A percentile compares a stretch with the other conserved stretches of the same genome.
Conservation (phyloP, 2,888 invertebrate species). For the Drosophila prolongata region DNA sequence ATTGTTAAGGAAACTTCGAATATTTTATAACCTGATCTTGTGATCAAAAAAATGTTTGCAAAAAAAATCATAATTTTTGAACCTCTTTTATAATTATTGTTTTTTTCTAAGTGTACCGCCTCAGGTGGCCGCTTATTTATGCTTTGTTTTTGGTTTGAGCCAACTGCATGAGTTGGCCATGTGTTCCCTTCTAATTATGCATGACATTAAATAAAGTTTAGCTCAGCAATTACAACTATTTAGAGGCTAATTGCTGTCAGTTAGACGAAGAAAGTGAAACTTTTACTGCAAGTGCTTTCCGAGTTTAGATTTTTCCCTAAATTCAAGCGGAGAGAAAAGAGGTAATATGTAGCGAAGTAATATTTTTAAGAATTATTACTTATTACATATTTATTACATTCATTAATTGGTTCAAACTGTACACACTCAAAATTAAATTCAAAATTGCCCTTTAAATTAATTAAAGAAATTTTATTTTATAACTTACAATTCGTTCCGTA, state of each 20-base stretch:
- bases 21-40: too few relatives aligned
- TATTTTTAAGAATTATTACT: not conserved
- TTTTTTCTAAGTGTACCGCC: constrained; percentile 15
- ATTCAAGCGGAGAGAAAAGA: not conserved
- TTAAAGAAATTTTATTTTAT: too few relatives aligned
- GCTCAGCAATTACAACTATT: constrained; percentile 78
- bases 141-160: constrained; percentile 22
- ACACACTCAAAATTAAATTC: not conserved
- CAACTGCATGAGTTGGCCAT: not conserved
- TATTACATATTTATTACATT: too few relatives aligned
- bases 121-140: constrained; percentile 15
- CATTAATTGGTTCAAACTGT: too few relatives aligned
- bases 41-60: too few relatives aligned
- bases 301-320: not conserved
- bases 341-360: not conserved
- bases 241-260: constrained; percentile 69
- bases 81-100: too few relatives aligned
- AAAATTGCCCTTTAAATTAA: too few relatives aligned
- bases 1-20: too few relatives aligned
- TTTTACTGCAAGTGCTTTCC: constrained; percentile 6
- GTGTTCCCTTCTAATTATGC: constrained; percentile 64
- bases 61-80: too few relatives aligned
- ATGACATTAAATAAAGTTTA: constrained; percentile 76
- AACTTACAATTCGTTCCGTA: too few relatives aligned
- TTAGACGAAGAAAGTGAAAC: constrained; percentile 32